Evolutionary conservation across 1,140 invertebrate genomes (phyloP).

Genomic region (Antheraea mylitta): DNA sequence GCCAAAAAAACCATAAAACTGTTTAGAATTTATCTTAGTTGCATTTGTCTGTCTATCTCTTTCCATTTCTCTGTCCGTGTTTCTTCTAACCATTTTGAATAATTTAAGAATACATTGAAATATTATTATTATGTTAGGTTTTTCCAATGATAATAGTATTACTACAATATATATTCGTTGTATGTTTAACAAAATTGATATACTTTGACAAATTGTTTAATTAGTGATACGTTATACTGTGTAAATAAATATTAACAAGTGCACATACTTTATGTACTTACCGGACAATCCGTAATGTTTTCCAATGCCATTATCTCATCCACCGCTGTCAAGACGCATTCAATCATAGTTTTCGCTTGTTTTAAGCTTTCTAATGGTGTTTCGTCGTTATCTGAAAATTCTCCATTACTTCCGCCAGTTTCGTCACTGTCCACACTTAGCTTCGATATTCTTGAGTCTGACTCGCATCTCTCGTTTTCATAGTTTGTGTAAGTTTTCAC

Average conservation of each 20-base stretch:
- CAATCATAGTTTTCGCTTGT: conserved; percentile 94
- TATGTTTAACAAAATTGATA: background rate
- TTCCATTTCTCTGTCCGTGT: too few species aligned
- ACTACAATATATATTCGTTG: background rate
- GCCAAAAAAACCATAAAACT: too few species aligned
- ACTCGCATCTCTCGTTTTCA: conserved; percentile 76
- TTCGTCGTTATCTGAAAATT: conserved; percentile 72
- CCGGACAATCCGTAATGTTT: conserved; percentile 94
- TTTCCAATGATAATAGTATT: background rate
- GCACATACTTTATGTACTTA: conserved; percentile 76
- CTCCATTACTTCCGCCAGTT: conserved; percentile 70
- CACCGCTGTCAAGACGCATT: conserved; percentile 94
- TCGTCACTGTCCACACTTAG: conserved; percentile 69
- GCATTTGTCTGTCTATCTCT: too few species aligned
- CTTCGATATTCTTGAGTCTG: conserved; percentile 74
- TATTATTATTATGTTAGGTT: background rate
- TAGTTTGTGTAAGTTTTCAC: conserved; percentile 88
- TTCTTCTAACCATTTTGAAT: too few species aligned
- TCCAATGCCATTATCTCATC: conserved; percentile 97
- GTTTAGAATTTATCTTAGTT: too few species aligned
- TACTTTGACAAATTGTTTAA: background rate
- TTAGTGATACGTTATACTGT: background rate
- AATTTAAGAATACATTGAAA: background rate
- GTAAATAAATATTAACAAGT: background rate
- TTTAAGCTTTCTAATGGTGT: conserved; percentile 83